phyloP scores from a whole-genome alignment of 2,113 vertebrate genomes.

The Brienomyrus longianalis region DNA sequence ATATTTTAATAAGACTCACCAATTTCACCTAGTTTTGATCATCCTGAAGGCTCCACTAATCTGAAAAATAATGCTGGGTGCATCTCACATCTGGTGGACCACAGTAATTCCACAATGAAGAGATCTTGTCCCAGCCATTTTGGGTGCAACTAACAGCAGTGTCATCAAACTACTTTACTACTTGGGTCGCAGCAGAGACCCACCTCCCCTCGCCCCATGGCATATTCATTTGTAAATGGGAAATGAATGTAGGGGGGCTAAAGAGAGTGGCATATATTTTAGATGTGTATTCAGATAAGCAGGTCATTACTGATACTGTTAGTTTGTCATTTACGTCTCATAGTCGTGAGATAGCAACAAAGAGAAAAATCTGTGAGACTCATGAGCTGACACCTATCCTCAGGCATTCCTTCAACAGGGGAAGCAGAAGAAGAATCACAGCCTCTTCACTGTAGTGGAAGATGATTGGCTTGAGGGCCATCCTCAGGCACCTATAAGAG shows the following conservation, averaged over 20 bases:
- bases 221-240: background rate
- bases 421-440: background rate
- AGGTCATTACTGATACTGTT: background rate
- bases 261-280: background rate
- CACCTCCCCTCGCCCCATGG: background rate
- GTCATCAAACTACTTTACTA: background rate
- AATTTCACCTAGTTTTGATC: no score
- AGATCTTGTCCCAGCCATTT: background rate
- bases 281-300: background rate
- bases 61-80: no score
- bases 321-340: background rate
- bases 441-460: background rate
- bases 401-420: background rate
- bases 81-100: background rate
- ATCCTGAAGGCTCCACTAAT: no score
- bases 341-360: background rate
- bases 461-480: background rate
- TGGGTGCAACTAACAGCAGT: background rate
- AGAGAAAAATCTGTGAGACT: background rate
- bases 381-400: background rate
- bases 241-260: background rate
- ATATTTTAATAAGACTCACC: no score
- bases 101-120: background rate
- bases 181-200: background rate
- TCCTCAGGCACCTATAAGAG: background rate